A percentile compares a stretch with the other conserved stretches of the same genome.
phyloP scores from a whole-genome alignment of 2,888 invertebrate genomes.

The Catocala fraxini region DNA sequence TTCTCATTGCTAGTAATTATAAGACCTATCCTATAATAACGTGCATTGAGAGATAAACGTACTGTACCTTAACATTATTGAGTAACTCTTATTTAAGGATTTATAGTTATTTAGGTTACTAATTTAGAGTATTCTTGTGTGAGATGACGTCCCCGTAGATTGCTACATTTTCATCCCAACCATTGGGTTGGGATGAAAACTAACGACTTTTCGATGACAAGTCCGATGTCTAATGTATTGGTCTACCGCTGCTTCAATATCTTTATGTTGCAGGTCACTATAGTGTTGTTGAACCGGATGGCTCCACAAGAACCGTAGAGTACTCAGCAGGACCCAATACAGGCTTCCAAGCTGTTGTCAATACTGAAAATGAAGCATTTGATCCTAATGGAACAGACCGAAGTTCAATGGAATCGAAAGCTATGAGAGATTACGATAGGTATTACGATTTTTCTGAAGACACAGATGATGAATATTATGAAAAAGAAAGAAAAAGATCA shows the following conservation, averaged over 20 bases:
- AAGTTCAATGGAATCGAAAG: slow-evolving; percentile 67
- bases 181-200: no score
- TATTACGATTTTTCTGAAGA: slow-evolving; percentile 75
- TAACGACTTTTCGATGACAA: no score
- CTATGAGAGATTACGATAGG: slow-evolving; percentile 73
- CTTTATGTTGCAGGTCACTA: slow-evolving; percentile 84
- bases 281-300: slow-evolving; percentile 90
- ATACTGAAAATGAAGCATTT: slow-evolving; percentile 74
- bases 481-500: slow-evolving; percentile 65
- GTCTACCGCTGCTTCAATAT: not conserved
- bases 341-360: slow-evolving; percentile 88
- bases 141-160: no score
- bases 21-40: no score
- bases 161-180: no score
- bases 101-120: no score
- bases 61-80: no score
- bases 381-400: slow-evolving; percentile 46
- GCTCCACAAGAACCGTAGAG: slow-evolving; percentile 88
- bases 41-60: no score
- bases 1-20: no score
- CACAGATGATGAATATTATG: slow-evolving; percentile 65
- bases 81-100: no score
- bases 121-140: no score
- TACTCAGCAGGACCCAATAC: slow-evolving; percentile 87
- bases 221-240: no score